Base-by-base conservation (phyloP, 2,797 vertebrate genomes). In the Sphenopsis melanotis region DNA sequence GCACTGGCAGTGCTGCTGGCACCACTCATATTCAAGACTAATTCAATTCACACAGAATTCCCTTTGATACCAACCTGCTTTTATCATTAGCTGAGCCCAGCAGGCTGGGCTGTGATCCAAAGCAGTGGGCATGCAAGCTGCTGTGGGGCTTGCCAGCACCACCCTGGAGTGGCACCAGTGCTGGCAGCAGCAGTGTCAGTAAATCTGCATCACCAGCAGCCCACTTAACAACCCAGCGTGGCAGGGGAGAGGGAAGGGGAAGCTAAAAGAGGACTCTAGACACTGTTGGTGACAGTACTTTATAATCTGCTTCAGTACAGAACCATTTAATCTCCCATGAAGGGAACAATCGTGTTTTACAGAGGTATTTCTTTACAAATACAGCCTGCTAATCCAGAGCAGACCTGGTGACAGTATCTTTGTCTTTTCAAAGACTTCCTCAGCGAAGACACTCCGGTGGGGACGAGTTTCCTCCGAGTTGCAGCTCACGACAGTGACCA, bases 401-500 rank as follows among this genome's bases (percentile, higher is more conserved):
- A 66, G 83, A 23, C 26, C 19, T 88, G 26, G 60, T 97, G 63
- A 94, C 64, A 37, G 9, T 42, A 24, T 27, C 21, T 77, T 71
- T 93, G 39, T 95, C 68, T 86, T 95, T 95, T 53, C 55, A 41
- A 96, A 99, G 99, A 99, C 89, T 99, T 99, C 91, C 98, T 99
- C 78, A 97, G 98, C 0, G 98, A 99, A 91, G 98, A 99, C 94
- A 98, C 98, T 18, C 97, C 98, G 0, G 98, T 99, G 49, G 99
- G 99, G 47, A 99, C 97, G 5, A 99, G 98, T 92, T 99, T 99
- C 93, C 97, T 99, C 84, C 97, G 96, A 39, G 98, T 98, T 6
- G 98, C 98, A 3, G 99, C 99, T 50, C 98, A 98, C 17, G 99
- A 99, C 47, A 98, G 97, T 11, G 99, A 99, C 98, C 99, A 99